phyloP scores from a whole-genome alignment of 2,797 vertebrate genomes.

The Cossypha dichroa region DNA sequence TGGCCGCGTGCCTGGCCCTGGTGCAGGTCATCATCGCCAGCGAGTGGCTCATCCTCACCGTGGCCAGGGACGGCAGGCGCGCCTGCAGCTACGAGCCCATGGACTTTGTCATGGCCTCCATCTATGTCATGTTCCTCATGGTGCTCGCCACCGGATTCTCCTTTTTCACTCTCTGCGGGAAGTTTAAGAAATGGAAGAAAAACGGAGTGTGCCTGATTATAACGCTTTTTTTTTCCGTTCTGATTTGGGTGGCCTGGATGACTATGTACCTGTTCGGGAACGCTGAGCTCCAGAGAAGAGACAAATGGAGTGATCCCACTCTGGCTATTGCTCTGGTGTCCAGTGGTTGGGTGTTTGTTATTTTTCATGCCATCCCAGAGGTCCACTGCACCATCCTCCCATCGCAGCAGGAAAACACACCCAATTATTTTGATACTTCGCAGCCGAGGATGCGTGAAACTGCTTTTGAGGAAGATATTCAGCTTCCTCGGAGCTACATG shows the following conservation, averaged over 20 bases:
- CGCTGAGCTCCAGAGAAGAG: slow-evolving; percentile 78
- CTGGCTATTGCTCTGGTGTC: slow-evolving; percentile 91
- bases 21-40: slow-evolving; percentile 95
- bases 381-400: slow-evolving; percentile 88
- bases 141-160: slow-evolving; percentile 82
- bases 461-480: slow-evolving; percentile 93
- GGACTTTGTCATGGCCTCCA: slow-evolving; percentile 92
- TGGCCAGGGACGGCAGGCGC: slow-evolving; percentile 86
- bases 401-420: slow-evolving; percentile 88
- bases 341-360: slow-evolving; percentile 93
- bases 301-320: slow-evolving; percentile 89
- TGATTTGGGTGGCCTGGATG: slow-evolving; percentile 95
- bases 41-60: slow-evolving; percentile 93
- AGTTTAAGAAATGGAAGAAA: slow-evolving; percentile 91
- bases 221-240: slow-evolving; percentile 85
- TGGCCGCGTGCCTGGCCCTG: slow-evolving; percentile 85
- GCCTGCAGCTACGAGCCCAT: slow-evolving; percentile 91
- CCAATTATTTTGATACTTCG: slow-evolving; percentile 96
- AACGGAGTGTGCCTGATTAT: slow-evolving; percentile 87
- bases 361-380: slow-evolving; percentile 93
- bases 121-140: slow-evolving; percentile 89
- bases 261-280: slow-evolving; percentile 95
- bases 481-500: slow-evolving; percentile 92
- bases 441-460: slow-evolving; percentile 94
- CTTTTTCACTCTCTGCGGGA: slow-evolving; percentile 88